Evolutionary conservation across 2,113 vertebrate species (phyloP), one percentile per base, ranked within the genome.

Genomic region (Microtus pennsylvanicus): DNA sequence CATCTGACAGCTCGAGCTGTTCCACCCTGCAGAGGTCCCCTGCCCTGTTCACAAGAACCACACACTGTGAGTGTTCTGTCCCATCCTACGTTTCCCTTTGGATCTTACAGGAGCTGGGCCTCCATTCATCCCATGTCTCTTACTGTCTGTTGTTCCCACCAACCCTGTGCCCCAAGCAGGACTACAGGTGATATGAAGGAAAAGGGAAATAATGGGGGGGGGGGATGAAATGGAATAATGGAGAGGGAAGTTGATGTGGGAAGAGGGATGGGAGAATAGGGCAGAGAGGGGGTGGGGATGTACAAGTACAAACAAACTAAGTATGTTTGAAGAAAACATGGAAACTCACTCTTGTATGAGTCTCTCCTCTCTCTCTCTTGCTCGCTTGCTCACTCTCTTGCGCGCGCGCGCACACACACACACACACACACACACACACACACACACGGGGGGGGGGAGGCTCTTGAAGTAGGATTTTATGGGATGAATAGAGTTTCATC

Each of bases 51-150:
- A 0, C 1, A 4, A 83, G 85, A 26, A 8, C 58, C 10, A 22
- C 58, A 16, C 26, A 0, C 38, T n/a, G 3, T 2, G 2, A 9
- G 1, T 50, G 24, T 81, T 0, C n/a, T 5, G 0, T 17, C 17
- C 2, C 11, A 1, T 24, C 45, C 55, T n/a, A 13, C 24, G 24
- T 72, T 74, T 76, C 50, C 52, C 42, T 47, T 61, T 52, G 45
- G 74, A 47, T 3, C 55, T 50, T 30, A 8, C 0, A 4, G 0
- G 3, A 21, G 4, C 22, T 30, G 45, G 76, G 21, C 24, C 7
- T 50, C 69, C 69, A 7, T 26, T 81, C 28, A 24, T 55, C 14
- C 1, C 30, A 3, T 24, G 13, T 24, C 30, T 55, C 26, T 17
- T 13, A 50, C 22, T 80, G 12, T 81, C 80, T 58, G 5, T 33